Conservation (phyloP, 2,888 invertebrate species). For the Macrostomum cliftonense region DNA sequence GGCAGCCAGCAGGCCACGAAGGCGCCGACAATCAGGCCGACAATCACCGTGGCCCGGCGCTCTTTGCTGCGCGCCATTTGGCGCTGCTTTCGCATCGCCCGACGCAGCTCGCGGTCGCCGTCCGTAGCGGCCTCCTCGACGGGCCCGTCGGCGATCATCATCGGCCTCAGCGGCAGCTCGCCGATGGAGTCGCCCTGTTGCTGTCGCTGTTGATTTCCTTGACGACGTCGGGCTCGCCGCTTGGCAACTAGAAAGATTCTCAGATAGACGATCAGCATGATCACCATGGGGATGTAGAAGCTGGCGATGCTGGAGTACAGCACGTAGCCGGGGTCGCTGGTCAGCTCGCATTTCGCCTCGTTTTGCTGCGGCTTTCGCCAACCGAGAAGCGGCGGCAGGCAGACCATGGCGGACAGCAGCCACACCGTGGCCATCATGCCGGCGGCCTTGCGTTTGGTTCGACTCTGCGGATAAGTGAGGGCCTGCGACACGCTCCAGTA, state of each 20-base stretch:
- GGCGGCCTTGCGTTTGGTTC: constrained; percentile 71
- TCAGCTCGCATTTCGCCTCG: constrained; percentile 45
- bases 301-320: constrained; percentile 91
- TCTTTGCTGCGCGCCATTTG: constrained; percentile 82
- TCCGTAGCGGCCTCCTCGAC: too few species aligned
- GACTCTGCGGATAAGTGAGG: constrained; percentile 71
- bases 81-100: constrained; percentile 47
- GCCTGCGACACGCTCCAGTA: constrained; percentile 91
- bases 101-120: too few species aligned
- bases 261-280: constrained; percentile 98
- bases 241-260: constrained; percentile 91
- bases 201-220: too few species aligned
- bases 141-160: too few species aligned
- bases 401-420: constrained; percentile 77
- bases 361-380: constrained; percentile 52
- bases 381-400: constrained; percentile 78
- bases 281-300: constrained; percentile 95
- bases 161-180: too few species aligned
- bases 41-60: constrained; percentile 78
- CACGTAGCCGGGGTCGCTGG: constrained; percentile 88
- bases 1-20: constrained; percentile 96
- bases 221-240: constrained; percentile 56
- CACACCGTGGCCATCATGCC: constrained; percentile 88
- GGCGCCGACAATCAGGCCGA: constrained; percentile 92
- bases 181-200: too few species aligned